Percentiles rank a stretch among this genome's conserved stretches.
Conservation (phyloP, 2,797 vertebrate genomes). For the Chiloscyllium punctatum region DNA sequence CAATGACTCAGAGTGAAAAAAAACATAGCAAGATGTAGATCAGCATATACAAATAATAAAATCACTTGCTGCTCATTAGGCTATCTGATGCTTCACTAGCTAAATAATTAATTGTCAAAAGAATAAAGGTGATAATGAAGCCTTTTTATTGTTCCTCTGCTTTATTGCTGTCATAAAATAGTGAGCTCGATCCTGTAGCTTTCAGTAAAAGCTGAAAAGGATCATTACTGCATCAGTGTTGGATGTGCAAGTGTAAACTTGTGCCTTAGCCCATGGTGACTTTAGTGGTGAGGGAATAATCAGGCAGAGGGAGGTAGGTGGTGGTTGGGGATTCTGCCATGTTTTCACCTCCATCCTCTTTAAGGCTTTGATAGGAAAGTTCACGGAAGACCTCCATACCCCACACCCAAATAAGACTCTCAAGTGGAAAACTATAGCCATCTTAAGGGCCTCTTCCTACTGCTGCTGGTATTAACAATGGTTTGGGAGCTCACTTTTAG, state of each 20-base stretch:
- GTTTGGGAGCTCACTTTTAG: too few relatives aligned
- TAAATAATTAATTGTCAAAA: conserved; percentile 27
- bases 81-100: not conserved
- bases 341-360: not conserved
- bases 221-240: not conserved
- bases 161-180: not conserved
- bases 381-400: too few relatives aligned
- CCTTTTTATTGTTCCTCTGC: not conserved
- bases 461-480: too few relatives aligned
- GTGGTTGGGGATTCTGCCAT: not conserved
- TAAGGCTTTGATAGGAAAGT: too few relatives aligned
- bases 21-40: not conserved
- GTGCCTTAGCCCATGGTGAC: not conserved
- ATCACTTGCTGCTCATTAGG: not conserved
- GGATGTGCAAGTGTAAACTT: not conserved
- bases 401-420: too few relatives aligned
- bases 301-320: not conserved
- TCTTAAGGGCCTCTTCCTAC: too few relatives aligned
- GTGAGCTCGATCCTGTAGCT: not conserved
- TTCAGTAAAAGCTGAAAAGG: not conserved
- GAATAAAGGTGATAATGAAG: conserved; percentile 24
- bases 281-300: not conserved
- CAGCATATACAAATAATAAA: not conserved
- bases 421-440: too few relatives aligned
- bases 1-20: not conserved